Base-by-base conservation (phyloP, 2,888 invertebrate genomes). In the Dinocampus coccinellae region DNA sequence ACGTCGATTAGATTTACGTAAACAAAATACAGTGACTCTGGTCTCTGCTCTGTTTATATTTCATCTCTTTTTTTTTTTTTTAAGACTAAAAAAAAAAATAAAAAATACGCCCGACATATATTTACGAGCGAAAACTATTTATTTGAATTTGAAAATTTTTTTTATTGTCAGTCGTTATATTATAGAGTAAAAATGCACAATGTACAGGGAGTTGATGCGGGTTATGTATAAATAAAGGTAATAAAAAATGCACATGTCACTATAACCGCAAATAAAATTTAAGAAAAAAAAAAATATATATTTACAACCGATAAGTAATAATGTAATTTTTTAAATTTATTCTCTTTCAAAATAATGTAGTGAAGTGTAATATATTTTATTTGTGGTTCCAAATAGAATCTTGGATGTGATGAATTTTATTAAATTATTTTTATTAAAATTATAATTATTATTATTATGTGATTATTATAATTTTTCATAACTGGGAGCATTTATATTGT, bases 51-150 rank as follows among this genome's bases (percentile, higher is more conserved):
- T 16, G 42, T 47, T 47, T 47, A 47, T n/a, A n/a, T 47, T 47
- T 66, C 58, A 75, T 34, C 77, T 75, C 76, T 77, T 76, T 76
- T 77, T n/a, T n/a, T n/a, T n/a, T n/a, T n/a, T n/a, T n/a, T n/a
- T n/a, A n/a, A n/a, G n/a, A n/a, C n/a, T n/a, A n/a, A n/a, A n/a
- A n/a, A n/a, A n/a, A n/a, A n/a, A n/a, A n/a, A n/a, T n/a, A n/a
- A 76, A 77, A 78, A 83, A 79, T 75, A 78, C 79, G 82, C 76
- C 76, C 76, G 80, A 80, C 80, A 81, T 83, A 83, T 84, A 47
- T 47, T 83, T 84, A 83, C 80, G 83, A 78, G 75, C 77, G 65
- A 80, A 79, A 82, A 80, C 75, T 79, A 76, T 72, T 47, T 47
- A 71, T 53, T 61, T 78, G 78, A n/a, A n/a, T n/a, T n/a, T n/a